A percentile compares a stretch with the other conserved stretches of the same genome.
These are phyloP conservation scores for Drosophila lini DNA, from an alignment of 1,140 invertebrate species.

Conservation along the genomic window DNA sequence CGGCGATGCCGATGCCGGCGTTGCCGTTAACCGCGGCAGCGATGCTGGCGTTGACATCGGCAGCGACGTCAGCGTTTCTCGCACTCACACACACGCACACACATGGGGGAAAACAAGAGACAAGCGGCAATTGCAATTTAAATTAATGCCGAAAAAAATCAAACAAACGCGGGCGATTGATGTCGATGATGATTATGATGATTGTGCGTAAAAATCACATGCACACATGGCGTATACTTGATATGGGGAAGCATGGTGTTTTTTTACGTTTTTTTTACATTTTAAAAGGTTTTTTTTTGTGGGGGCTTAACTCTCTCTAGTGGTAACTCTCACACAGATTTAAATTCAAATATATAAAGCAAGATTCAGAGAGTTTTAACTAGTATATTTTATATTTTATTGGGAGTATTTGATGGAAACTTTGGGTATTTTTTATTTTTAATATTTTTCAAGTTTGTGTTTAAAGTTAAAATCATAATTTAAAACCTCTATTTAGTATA, in stretches of 20 bases:
- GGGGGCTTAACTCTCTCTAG: neutral
- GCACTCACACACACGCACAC: constrained; percentile 34
- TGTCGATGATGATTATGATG: constrained; percentile 55
- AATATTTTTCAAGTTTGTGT: neutral
- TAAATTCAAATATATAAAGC: neutral
- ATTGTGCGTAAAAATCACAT: constrained; percentile 54
- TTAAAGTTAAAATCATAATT: neutral
- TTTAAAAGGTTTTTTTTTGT: neutral
- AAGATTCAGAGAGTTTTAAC: neutral
- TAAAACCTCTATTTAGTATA: too few relatives aligned
- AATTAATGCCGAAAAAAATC: constrained; percentile 69
- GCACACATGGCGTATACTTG: constrained; percentile 67
- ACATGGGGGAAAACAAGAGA: constrained; percentile 19
- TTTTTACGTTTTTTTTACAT: neutral
- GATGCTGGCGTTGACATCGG: constrained; percentile 32
- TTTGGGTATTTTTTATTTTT: neutral
- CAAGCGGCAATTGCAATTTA: constrained; percentile 57
- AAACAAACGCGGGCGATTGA: constrained; percentile 60
- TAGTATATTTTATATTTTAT: neutral
- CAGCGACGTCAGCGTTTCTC: constrained; percentile 41
- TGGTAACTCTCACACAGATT: neutral
- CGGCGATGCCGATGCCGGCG: constrained; percentile 28
- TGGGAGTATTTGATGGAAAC: neutral
- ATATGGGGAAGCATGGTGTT: constrained; percentile 20
- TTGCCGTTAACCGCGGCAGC: constrained; percentile 30